Evolutionary conservation across 1,140 invertebrate species (phyloP).

Genomic region (Drosophila lacertosa): DNA sequence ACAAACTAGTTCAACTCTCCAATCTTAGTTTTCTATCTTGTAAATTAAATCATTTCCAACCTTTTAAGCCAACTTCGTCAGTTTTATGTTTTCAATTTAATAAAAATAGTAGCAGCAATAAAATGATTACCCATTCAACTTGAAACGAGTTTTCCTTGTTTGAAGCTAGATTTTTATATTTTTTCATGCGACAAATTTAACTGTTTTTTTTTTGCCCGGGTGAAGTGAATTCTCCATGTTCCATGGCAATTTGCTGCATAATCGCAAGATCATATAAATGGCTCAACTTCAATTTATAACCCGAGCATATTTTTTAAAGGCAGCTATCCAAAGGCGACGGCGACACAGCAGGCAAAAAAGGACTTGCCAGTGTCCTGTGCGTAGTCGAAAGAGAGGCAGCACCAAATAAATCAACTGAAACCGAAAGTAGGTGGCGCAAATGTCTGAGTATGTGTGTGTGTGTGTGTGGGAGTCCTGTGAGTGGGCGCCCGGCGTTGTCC

Average conservation of each 20-base stretch:
- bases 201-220: constrained; percentile 11
- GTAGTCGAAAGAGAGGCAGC: constrained; percentile 44
- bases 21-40: too few species aligned
- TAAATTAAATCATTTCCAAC: too few species aligned
- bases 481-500: constrained; percentile 21
- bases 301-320: constrained; percentile 56
- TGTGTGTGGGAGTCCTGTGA: background rate
- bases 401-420: constrained; percentile 78
- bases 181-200: constrained; percentile 11
- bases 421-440: constrained; percentile 49
- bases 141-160: background rate
- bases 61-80: too few species aligned
- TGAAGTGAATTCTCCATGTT: constrained; percentile 1
- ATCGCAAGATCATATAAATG: constrained; percentile 76
- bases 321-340: too few species aligned
- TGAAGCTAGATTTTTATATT: background rate
- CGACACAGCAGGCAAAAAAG: constrained; percentile 18
- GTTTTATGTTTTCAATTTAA: too few species aligned
- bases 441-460: constrained; percentile 3
- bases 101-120: too few species aligned
- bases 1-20: too few species aligned
- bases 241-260: constrained; percentile 65
- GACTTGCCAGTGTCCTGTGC: constrained; percentile 51
- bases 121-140: too few species aligned
- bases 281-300: constrained; percentile 77